phyloP scores from a whole-genome alignment of 2,888 invertebrate genomes.

The Heliconius hortense region DNA sequence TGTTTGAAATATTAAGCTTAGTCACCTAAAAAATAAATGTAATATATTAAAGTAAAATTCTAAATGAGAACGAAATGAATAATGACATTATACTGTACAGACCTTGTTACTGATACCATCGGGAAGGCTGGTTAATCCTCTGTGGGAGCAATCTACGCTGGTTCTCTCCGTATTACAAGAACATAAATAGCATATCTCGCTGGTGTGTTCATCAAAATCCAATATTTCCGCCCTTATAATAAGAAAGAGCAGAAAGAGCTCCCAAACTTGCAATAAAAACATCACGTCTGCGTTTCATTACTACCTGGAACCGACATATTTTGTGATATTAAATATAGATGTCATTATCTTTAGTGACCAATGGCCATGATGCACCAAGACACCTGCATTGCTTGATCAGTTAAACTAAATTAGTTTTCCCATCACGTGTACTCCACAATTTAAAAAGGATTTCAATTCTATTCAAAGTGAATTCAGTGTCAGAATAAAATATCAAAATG shows the following conservation, averaged over 20 bases:
- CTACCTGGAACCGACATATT: conserved; percentile 59
- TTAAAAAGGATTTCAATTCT: conserved; percentile 20
- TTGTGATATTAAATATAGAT: neutral
- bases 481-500: conserved; percentile 51
- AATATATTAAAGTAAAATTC: neutral
- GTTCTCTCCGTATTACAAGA: conserved; percentile 61
- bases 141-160: conserved; percentile 67
- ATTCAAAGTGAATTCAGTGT: conserved; percentile 33
- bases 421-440: conserved; percentile 35
- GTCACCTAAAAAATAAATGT: conserved; percentile 76
- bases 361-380: conserved; percentile 23
- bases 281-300: conserved; percentile 70
- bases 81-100: neutral
- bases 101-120: conserved; percentile 67
- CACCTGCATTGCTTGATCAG: conserved; percentile 38
- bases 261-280: conserved; percentile 54
- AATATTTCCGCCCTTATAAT: conserved; percentile 52
- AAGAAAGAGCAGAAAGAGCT: conserved; percentile 53
- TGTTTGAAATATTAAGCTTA: conserved; percentile 85
- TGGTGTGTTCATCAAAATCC: conserved; percentile 59
- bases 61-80: neutral
- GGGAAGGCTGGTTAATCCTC: conserved; percentile 72
- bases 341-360: neutral
- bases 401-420: conserved; percentile 21
- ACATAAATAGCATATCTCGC: conserved; percentile 65